Evolutionary conservation across 2,113 vertebrate species (phyloP).

Genomic region (Strix uralensis): DNA sequence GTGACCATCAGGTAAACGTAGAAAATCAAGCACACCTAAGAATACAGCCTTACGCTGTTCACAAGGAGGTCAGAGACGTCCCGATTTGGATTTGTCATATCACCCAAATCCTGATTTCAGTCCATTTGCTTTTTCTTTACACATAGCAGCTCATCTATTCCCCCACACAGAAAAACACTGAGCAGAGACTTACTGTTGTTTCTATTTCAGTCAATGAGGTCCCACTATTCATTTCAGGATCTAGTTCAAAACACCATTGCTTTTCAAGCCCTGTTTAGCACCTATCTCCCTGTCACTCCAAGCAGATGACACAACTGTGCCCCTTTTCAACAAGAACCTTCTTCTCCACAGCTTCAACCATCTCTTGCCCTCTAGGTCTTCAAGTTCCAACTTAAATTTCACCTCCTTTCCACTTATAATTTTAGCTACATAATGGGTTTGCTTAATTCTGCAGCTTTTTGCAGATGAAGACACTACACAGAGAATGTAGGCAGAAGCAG

Average conservation of each 20-base stretch:
- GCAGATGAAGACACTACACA: neutral
- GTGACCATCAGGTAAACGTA: neutral
- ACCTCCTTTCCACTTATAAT: neutral
- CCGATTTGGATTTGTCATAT: neutral
- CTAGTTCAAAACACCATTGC: neutral
- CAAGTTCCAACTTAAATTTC: neutral
- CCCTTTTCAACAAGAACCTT: neutral
- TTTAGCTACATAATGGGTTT: neutral
- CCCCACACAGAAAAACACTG: neutral
- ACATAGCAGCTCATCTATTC: neutral
- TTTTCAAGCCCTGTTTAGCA: neutral
- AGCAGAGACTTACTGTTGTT: neutral
- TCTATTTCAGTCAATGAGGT: accelerated
- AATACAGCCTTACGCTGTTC: neutral
- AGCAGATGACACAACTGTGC: neutral
- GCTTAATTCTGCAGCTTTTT: slow-evolving; percentile 11
- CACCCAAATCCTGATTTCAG: neutral
- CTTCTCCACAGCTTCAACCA: neutral
- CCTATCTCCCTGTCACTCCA: neutral
- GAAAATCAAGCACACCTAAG: neutral
- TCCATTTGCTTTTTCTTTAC: neutral
- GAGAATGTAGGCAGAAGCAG: neutral
- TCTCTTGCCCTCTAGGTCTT: neutral
- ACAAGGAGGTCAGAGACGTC: neutral
- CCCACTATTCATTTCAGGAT: neutral